phyloP scores from a whole-genome alignment of 2,113 vertebrate species.

The Ictidomys tridecemlineatus region DNA sequence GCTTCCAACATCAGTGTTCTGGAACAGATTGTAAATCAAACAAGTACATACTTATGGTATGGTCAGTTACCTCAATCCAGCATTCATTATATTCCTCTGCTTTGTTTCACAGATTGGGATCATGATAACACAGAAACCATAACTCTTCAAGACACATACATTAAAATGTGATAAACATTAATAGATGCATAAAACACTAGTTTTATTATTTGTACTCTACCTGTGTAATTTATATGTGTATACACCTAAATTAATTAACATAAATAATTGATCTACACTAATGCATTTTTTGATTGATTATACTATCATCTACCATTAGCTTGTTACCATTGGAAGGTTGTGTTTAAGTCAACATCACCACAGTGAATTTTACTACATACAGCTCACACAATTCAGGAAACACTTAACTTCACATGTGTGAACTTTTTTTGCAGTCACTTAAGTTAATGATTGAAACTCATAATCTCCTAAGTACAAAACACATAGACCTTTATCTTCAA shows the following conservation, averaged over 20 bases:
- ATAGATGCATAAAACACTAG: not conserved
- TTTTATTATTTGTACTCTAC: not conserved
- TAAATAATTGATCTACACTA: not conserved
- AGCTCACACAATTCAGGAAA: not conserved
- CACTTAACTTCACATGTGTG: not conserved
- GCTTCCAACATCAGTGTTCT: not conserved
- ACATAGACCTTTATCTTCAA: not conserved
- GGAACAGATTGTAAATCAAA: conserved; percentile 37
- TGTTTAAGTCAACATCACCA: not conserved
- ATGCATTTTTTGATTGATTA: not conserved
- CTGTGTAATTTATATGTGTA: not conserved
- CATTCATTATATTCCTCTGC: conserved; percentile 63
- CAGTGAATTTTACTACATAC: not conserved
- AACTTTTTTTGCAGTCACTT: not conserved
- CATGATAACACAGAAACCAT: conserved; percentile 22
- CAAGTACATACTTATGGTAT: conserved; percentile 24
- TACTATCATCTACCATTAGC: not conserved
- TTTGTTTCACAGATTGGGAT: conserved; percentile 50
- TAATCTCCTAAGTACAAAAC: not conserved
- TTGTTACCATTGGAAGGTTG: not conserved
- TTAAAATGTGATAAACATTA: conserved; percentile 11
- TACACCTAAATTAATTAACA: not conserved
- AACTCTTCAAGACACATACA: conserved; percentile 54
- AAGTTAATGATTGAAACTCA: not conserved
- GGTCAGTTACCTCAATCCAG: conserved; percentile 57